A percentile compares a stretch with the other conserved stretches of the same genome.
phyloP scores from a whole-genome alignment of 1,140 invertebrate species.

The Drosophila athabasca region DNA sequence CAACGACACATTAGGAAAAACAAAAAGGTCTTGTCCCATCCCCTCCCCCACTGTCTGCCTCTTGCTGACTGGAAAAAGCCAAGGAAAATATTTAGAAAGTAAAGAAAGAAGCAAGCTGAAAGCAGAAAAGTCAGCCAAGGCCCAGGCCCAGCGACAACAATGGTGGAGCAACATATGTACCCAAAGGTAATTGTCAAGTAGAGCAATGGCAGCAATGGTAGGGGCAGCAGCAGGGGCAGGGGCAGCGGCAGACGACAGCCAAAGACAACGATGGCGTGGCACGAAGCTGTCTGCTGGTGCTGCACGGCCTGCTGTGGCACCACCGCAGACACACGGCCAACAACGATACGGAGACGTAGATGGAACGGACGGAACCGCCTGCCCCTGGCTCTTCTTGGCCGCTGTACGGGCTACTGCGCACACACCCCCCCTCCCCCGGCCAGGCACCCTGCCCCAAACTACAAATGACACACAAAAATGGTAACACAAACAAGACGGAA shows the following conservation, averaged over 20 bases:
- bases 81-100: conserved; percentile 79
- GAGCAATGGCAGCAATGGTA: conserved; percentile 56
- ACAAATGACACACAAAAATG: conserved; percentile 77
- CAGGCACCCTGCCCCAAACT: conserved; percentile 21
- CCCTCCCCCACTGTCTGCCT: conserved; percentile 25
- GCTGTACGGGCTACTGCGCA: conserved; percentile 29
- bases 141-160: conserved; percentile 18
- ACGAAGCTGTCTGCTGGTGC: conserved; percentile 40
- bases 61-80: conserved; percentile 38
- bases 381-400: conserved; percentile 5
- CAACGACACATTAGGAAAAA: conserved; percentile 65
- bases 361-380: conserved; percentile 23
- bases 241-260: conserved; percentile 45
- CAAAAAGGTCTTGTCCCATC: conserved; percentile 61
- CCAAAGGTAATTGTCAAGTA: conserved; percentile 81
- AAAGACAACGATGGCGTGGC: conserved; percentile 49
- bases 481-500: conserved; percentile 61
- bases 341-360: background rate
- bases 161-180: conserved; percentile 71
- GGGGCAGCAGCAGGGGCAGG: too few relatives aligned
- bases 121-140: conserved; percentile 14
- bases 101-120: conserved; percentile 65
- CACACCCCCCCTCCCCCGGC: conserved; percentile 46
- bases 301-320: conserved; percentile 12
- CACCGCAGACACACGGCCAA: conserved; percentile 27